Conservation (phyloP, 2,113 vertebrate genomes). For the Sorex fumeus region DNA sequence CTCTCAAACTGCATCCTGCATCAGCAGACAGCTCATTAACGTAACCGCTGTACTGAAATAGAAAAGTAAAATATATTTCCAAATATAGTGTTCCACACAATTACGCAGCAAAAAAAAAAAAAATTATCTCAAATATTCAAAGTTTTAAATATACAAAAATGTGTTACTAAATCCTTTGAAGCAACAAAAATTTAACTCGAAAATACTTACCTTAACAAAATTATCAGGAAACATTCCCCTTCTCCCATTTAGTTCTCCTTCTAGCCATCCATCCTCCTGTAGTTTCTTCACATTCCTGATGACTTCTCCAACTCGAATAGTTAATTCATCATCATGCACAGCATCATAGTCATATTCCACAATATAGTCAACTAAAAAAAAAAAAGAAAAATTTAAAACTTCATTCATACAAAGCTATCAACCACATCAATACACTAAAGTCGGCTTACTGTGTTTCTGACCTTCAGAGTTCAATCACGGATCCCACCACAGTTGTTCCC, state of each 20-base stretch:
- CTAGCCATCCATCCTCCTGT: constrained; percentile 98
- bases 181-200: constrained; percentile 51
- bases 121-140: constrained; percentile 4
- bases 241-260: constrained; percentile 95
- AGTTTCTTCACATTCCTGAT: constrained; percentile 95
- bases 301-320: constrained; percentile 93
- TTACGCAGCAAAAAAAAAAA: constrained; percentile 51
- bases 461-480: too few species aligned
- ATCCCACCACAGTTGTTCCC: not conserved
- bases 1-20: not conserved
- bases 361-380: constrained; percentile 93
- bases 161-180: not conserved
- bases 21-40: not conserved
- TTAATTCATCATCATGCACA: constrained; percentile 96
- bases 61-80: too few species aligned
- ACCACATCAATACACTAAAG: constrained; percentile 29
- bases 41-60: not conserved
- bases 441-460: too few species aligned
- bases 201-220: constrained; percentile 95
- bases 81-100: too few species aligned
- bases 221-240: constrained; percentile 98
- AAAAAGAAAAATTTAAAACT: constrained; percentile 18
- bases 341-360: constrained; percentile 98
- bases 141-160: not conserved
- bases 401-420: constrained; percentile 55